Percentiles rank a stretch among this genome's conserved stretches.
Conservation (phyloP, 2,888 invertebrate genomes). For the Tenthredo amoena region DNA sequence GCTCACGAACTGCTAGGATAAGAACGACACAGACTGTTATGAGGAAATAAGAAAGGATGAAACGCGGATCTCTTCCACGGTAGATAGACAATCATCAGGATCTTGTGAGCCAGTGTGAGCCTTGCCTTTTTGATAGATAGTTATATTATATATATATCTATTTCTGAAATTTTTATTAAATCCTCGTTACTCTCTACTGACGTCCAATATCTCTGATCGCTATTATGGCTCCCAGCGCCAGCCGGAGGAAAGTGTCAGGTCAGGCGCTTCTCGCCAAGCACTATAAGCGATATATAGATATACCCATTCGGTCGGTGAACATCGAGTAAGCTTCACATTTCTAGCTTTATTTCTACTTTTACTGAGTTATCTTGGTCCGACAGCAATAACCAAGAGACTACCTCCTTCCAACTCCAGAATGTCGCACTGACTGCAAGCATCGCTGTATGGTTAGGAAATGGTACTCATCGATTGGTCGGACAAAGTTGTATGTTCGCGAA, state of each 20-base stretch:
- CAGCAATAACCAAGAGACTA: slow-evolving; percentile 47
- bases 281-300: slow-evolving; percentile 12
- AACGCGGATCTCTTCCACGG: background rate
- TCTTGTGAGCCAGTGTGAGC: slow-evolving; percentile 26
- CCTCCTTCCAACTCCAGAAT: background rate
- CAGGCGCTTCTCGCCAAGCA: slow-evolving; percentile 33
- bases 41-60: slow-evolving; percentile 46
- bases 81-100: slow-evolving; percentile 42
- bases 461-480: background rate
- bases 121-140: background rate
- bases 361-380: slow-evolving; percentile 39
- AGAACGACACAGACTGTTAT: slow-evolving; percentile 43
- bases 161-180: slow-evolving; percentile 41
- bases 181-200: slow-evolving; percentile 44
- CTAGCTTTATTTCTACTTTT: slow-evolving; percentile 38
- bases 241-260: slow-evolving; percentile 38
- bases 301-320: background rate
- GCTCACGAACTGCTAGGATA: slow-evolving; percentile 35
- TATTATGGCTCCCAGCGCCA: slow-evolving; percentile 30
- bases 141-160: background rate
- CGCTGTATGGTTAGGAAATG: background rate
- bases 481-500: background rate
- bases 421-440: background rate
- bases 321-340: slow-evolving; percentile 12
- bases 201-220: slow-evolving; percentile 48